A percentile compares a stretch with the other conserved stretches of the same genome.
phyloP scores from a whole-genome alignment of 2,113 vertebrate species.

The Gopherus evgoodei region DNA sequence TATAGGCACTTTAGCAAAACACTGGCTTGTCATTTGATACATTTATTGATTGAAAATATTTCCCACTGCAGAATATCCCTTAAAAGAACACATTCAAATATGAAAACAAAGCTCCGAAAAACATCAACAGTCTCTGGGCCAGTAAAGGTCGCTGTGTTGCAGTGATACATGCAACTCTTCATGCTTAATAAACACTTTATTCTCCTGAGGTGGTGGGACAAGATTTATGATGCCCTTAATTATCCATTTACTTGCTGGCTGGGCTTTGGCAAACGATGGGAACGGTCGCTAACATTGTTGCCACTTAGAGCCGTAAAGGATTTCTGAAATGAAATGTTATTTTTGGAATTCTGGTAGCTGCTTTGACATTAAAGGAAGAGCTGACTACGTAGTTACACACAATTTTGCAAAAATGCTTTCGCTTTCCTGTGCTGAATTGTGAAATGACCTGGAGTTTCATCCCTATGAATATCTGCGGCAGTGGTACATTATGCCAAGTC shows the following conservation, averaged over 20 bases:
- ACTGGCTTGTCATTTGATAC: neutral
- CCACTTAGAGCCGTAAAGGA: neutral
- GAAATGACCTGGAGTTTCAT: neutral
- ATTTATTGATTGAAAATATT: neutral
- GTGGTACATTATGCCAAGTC: neutral
- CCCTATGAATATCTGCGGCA: too few relatives aligned
- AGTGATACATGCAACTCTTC: neutral
- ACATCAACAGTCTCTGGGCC: neutral
- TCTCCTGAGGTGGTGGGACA: neutral
- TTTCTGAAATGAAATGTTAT: neutral
- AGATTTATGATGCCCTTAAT: neutral
- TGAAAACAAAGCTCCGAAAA: neutral
- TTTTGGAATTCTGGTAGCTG: too few relatives aligned
- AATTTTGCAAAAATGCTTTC: neutral
- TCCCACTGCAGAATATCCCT: neutral
- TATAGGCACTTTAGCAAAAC: neutral
- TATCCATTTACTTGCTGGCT: accelerated
- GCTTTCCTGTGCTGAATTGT: neutral
- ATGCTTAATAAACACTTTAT: neutral
- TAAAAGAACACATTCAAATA: neutral
- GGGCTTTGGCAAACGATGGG: neutral
- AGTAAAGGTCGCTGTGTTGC: neutral
- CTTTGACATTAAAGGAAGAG: too few relatives aligned
- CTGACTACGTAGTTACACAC: neutral
- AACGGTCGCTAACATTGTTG: neutral